Evolutionary conservation across 2,888 invertebrate species (phyloP), one percentile per base, ranked within the genome.

Genomic region (Sialis lutaria): DNA sequence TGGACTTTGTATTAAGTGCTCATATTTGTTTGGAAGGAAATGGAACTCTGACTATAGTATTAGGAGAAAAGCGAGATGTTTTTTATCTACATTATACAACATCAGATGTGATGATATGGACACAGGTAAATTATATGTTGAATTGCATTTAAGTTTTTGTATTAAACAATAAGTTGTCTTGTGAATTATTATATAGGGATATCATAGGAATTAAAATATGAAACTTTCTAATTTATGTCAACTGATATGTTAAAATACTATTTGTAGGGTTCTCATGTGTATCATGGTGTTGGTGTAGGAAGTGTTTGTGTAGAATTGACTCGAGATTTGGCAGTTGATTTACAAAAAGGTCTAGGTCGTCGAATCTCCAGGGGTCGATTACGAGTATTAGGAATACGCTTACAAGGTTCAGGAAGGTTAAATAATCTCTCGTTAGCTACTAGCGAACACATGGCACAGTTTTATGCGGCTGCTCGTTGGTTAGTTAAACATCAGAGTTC

Each of bases 381-480:
- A 52, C 82, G 79, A 69, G 74, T 82, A 55, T 66, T 77, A 9
- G 72, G 74, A 40, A 68, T 88, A 50, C 72, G 76, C 45, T 65
- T 88, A 40, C 68, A 73, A 52, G 90, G 90, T 42, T 67, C 73
- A 48, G 89, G 89, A 8, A 72, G 72, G 57, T 65, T 84, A 54
- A 85, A 84, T 64, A 84, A 86, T 65, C 64, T 90, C 49, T 83
- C 85, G 6, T 64, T 92, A 46, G 75, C 85, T 10, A 77, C 82
- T 0, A 82, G 84, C 53, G 87, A 88, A 59, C 96, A 97, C 69
- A 75, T 85, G 67, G 79, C 82, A 53, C 87, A 91, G 64, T 96
- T 97, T 70, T 84, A 83, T 60, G 82, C 85, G 64, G 89, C 95
- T 7, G 91, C 91, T 42, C 79, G 86, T 56, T 98, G 96, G 96